Conservation (phyloP, 2,113 vertebrate genomes). For the Empidonax traillii region DNA sequence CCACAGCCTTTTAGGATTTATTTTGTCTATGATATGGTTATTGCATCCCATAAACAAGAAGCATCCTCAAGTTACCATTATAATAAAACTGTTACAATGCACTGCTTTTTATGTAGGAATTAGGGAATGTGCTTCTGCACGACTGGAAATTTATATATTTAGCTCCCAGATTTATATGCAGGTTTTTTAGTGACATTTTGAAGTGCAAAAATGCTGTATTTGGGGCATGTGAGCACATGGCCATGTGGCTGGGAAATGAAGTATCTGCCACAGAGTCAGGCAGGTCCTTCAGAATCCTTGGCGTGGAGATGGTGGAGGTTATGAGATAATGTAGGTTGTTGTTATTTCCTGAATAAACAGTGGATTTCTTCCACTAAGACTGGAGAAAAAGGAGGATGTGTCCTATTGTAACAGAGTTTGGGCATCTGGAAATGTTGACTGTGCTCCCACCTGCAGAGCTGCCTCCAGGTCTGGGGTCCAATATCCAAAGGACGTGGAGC, state of each 20-base stretch:
- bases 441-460: neutral
- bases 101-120: conserved; percentile 42
- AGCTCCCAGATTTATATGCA: neutral
- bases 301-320: neutral
- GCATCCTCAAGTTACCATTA: conserved; percentile 63
- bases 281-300: neutral
- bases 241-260: neutral
- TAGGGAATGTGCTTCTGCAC: conserved; percentile 18
- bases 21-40: conserved; percentile 56
- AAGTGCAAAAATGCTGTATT: neutral
- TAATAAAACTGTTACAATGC: conserved; percentile 63
- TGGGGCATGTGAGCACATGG: neutral
- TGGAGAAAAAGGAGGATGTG: neutral
- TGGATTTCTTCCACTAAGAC: neutral
- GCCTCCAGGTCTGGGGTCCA: neutral
- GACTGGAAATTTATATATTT: neutral
- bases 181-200: neutral
- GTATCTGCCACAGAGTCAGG: neutral
- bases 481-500: neutral
- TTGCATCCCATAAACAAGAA: conserved; percentile 68
- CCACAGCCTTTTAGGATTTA: conserved; percentile 19
- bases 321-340: neutral
- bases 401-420: neutral
- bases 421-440: neutral
- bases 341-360: neutral